phyloP scores from a whole-genome alignment of 2,113 vertebrate genomes.

The Prunella fulvescens region DNA sequence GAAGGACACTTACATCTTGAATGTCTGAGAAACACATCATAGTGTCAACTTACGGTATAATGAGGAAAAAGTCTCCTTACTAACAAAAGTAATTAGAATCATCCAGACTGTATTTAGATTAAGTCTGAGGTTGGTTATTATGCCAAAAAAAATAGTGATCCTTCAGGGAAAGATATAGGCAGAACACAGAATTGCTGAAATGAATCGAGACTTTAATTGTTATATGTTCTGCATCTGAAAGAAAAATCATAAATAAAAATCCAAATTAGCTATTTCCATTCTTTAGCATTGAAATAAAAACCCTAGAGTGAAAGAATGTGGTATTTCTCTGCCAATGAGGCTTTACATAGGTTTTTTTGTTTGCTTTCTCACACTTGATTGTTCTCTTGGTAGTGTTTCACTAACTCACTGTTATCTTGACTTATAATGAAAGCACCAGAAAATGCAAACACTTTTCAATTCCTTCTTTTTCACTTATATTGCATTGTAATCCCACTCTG shows the following conservation, averaged over 20 bases:
- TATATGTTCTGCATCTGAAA: not conserved
- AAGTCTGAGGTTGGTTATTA: not conserved
- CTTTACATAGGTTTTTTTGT: slow-evolving; percentile 34
- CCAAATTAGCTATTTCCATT: not conserved
- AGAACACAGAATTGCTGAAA: not conserved
- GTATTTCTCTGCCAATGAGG: not conserved
- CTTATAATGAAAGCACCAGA: slow-evolving; percentile 55
- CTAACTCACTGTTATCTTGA: slow-evolving; percentile 36
- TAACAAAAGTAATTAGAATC: not conserved
- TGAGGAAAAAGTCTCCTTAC: not conserved
- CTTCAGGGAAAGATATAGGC: not conserved
- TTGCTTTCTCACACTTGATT: slow-evolving; percentile 25
- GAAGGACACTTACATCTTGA: not conserved
- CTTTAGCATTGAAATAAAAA: not conserved
- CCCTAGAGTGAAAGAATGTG: not conserved
- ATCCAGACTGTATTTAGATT: not conserved
- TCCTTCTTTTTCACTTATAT: slow-evolving; percentile 58
- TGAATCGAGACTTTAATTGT: not conserved
- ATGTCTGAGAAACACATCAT: fast-evolving
- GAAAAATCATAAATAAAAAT: not conserved
- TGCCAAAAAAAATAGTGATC: not conserved
- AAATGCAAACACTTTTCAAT: slow-evolving; percentile 58
- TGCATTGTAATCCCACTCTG: slow-evolving; percentile 33
- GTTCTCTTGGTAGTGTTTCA: slow-evolving; percentile 17
- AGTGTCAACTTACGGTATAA: not conserved